Evolutionary conservation across 2,888 invertebrate genomes (phyloP).

Genomic region (Nomada goodeniana): DNA sequence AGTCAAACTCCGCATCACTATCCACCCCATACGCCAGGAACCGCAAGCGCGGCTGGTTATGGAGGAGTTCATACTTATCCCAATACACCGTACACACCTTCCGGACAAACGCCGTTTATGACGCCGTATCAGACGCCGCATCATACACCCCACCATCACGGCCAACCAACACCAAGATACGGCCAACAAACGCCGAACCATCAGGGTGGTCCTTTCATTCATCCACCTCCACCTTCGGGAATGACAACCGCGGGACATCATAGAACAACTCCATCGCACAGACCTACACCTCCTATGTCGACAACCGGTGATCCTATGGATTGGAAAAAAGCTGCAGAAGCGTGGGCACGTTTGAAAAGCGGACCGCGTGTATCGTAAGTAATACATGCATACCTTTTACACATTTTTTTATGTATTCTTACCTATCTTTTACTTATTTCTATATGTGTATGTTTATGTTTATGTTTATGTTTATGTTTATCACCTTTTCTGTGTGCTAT

Average conservation of each 20-base stretch:
- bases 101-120: slow-evolving; percentile 97
- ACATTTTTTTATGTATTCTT: no score
- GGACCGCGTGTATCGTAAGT: slow-evolving; percentile 79
- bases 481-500: slow-evolving; percentile 43
- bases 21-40: slow-evolving; percentile 91
- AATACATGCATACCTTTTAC: background rate
- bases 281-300: slow-evolving; percentile 74
- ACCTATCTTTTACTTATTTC: background rate
- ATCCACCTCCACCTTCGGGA: slow-evolving; percentile 79
- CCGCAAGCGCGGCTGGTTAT: slow-evolving; percentile 87
- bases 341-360: slow-evolving; percentile 88
- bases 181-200: slow-evolving; percentile 84
- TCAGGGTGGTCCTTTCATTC: slow-evolving; percentile 84
- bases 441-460: no score
- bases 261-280: slow-evolving; percentile 81
- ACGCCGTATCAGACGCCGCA: slow-evolving; percentile 94
- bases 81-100: slow-evolving; percentile 95
- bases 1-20: slow-evolving; percentile 85
- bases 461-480: no score
- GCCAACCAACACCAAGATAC: slow-evolving; percentile 77
- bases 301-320: slow-evolving; percentile 87
- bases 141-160: slow-evolving; percentile 85
- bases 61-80: slow-evolving; percentile 86
- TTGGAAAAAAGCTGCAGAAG: slow-evolving; percentile 96
- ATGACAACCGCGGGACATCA: slow-evolving; percentile 61